phyloP scores from a whole-genome alignment of 2,113 vertebrate genomes.

The Myotis brandtii region DNA sequence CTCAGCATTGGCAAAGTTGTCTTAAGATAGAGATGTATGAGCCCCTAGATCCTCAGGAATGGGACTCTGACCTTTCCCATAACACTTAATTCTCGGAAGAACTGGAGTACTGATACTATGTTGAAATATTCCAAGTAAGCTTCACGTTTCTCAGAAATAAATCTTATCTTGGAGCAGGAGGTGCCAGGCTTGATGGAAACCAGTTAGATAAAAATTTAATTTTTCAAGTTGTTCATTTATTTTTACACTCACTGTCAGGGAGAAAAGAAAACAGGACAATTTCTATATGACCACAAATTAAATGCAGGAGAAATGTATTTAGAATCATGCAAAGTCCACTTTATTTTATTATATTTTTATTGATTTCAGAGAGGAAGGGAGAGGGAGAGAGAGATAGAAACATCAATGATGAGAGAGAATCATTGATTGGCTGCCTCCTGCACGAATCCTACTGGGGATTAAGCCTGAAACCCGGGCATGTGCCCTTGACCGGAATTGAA shows the following conservation, averaged over 20 bases:
- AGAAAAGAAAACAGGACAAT: constrained; percentile 80
- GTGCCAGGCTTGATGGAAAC: constrained; percentile 74
- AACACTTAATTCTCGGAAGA: constrained; percentile 82
- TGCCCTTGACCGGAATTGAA: no score
- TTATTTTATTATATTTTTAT: neutral
- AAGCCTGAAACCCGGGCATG: no score
- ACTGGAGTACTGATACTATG: constrained; percentile 75
- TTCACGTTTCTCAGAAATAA: constrained; percentile 77
- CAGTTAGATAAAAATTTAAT: constrained; percentile 81
- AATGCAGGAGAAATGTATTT: constrained; percentile 56
- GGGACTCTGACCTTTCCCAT: constrained; percentile 66
- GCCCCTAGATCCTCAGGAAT: constrained; percentile 64
- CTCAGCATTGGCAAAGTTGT: constrained; percentile 68
- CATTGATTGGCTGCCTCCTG: no score
- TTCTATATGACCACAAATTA: constrained; percentile 75
- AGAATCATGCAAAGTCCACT: constrained; percentile 8
- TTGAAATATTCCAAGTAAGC: constrained; percentile 71
- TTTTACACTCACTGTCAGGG: constrained; percentile 73
- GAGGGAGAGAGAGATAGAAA: no score
- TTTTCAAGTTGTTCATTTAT: constrained; percentile 82
- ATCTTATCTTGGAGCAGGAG: constrained; percentile 75
- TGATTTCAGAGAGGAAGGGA: no score
- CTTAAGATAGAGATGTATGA: constrained; percentile 73
- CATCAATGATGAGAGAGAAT: no score
- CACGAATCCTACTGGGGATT: no score